Base-by-base conservation (phyloP, 2,888 invertebrate genomes). In the Galerucella pusilla region DNA sequence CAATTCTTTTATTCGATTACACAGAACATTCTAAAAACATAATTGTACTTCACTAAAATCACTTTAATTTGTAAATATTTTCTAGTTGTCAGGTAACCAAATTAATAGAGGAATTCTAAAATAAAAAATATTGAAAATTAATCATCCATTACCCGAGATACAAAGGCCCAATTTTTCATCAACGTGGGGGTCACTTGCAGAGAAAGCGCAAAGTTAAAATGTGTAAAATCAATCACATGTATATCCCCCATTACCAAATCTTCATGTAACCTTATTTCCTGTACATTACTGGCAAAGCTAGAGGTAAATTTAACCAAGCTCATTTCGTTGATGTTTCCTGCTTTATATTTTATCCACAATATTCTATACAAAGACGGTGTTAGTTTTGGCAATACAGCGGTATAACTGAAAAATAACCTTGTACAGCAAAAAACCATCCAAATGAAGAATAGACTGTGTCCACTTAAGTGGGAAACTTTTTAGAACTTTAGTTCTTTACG, bases 321-420 rank as follows among this genome's bases (percentile, higher is more conserved):
- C n/a, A n/a, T 11, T 16, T n/a, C 16, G 9, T 35, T 42, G 5
- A 35, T 9, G 10, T 54, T n/a, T 10, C 25, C n/a, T 64, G 64
- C 54, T 25, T 54, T 63, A 57, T 42, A 54, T 52, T 71, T 63
- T 6, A 64, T 0, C 5, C 52, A 2, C 1, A 52, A 52, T 63
- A 79, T 46, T 67, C 79, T 74, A 61, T 76, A 57, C 25, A 73
- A 16, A 11, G 75, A 73, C 14, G 69, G 52, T 25, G 77, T 59
- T 14, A 77, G 46, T 68, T 77, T 76, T 28, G 79, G 79, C n/a
- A 79, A 57, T 2, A 76, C 73, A 52, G 71, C 14, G 73, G 74
- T 45, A 16, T 67, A 64, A 20, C 72, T 71, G 20, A 64, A 71
- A 70, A 20, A 20, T 57, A 20, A 9, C 9, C 35, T 42, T 42